phyloP scores from a whole-genome alignment of 1,140 invertebrate species.

The Caerostris darwini region DNA sequence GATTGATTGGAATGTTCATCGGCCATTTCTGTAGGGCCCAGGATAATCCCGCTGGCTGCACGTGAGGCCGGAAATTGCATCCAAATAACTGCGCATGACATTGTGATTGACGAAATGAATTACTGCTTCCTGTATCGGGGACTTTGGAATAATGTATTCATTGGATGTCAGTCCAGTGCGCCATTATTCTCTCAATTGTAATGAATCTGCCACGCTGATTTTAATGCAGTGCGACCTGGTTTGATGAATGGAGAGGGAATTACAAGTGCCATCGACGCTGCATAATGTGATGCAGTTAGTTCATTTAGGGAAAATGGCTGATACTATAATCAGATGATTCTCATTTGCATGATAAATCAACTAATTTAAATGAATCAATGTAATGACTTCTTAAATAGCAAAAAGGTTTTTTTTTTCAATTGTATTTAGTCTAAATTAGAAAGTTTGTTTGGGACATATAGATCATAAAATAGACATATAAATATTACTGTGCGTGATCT shows the following conservation, averaged over 20 bases:
- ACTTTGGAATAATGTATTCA: slow-evolving; percentile 9
- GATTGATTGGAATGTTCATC: background rate
- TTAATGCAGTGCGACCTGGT: background rate
- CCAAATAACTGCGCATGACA: slow-evolving; percentile 17
- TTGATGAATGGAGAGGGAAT: background rate
- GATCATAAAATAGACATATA: too few species aligned
- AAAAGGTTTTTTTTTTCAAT: too few species aligned
- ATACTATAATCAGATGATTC: too few species aligned
- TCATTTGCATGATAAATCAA: too few species aligned
- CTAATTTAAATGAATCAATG: too few species aligned
- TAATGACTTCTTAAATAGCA: too few species aligned
- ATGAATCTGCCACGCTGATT: background rate
- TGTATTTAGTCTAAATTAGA: too few species aligned
- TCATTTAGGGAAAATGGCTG: too few species aligned
- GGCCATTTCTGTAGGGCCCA: background rate
- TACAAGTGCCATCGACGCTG: background rate
- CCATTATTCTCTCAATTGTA: background rate
- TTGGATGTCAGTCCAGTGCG: background rate
- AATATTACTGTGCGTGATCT: too few species aligned
- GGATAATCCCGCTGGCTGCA: background rate
- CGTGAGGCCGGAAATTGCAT: background rate
- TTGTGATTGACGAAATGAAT: slow-evolving; percentile 1
- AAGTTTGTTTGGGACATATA: too few species aligned
- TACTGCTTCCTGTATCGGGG: background rate
- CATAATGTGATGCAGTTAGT: too few species aligned